Evolutionary conservation across 2,113 vertebrate species (phyloP).

Genomic region (Vulpes ferrilata): DNA sequence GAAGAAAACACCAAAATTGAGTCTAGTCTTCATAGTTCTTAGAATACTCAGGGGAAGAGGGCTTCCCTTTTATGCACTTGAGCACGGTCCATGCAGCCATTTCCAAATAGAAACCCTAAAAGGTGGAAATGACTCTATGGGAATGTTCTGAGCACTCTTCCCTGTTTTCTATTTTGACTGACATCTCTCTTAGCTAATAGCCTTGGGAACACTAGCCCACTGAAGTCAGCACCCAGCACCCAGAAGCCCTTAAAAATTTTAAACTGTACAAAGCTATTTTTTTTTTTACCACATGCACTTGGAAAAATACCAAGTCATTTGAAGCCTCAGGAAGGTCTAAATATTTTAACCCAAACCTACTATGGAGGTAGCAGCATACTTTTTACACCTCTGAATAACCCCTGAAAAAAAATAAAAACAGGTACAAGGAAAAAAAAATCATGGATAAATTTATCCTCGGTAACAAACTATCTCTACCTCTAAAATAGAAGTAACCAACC

Average conservation of each 20-base stretch:
- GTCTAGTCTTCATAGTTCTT: not conserved
- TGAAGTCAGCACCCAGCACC: not conserved
- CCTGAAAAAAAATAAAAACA: not conserved
- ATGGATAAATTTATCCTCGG: not conserved
- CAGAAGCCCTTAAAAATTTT: not conserved
- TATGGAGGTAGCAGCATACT: not conserved
- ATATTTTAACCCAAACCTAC: not conserved
- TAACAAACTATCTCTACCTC: not conserved
- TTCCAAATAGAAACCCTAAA: not conserved
- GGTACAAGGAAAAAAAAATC: not conserved
- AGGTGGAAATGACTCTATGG: not conserved
- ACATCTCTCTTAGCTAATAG: not conserved
- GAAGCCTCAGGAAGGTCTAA: not conserved
- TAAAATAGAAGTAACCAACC: not conserved
- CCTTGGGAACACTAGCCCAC: not conserved
- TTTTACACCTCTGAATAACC: not conserved
- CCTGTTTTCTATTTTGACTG: not conserved
- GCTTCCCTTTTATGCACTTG: not conserved
- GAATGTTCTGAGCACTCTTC: not conserved
- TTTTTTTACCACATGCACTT: not conserved
- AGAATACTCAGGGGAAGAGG: not conserved
- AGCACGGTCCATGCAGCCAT: not conserved
- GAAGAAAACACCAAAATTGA: not conserved
- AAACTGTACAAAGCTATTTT: not conserved
- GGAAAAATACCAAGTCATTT: not conserved